phyloP scores from a whole-genome alignment of 2,888 invertebrate genomes.

The Dryomyza anilis region DNA sequence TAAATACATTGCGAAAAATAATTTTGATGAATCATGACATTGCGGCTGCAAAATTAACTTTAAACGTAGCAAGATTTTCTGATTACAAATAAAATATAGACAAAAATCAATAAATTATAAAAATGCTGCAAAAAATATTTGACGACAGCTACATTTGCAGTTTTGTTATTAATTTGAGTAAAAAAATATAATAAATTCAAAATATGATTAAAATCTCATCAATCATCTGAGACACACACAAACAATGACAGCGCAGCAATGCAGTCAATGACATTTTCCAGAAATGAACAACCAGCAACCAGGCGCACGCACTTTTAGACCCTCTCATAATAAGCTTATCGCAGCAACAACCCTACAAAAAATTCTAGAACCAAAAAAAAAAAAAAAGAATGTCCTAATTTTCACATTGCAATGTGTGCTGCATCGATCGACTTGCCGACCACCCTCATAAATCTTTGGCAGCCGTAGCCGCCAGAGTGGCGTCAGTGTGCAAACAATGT shows the following conservation, averaged over 20 bases:
- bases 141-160: too few relatives aligned
- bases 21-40: too few relatives aligned
- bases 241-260: background rate
- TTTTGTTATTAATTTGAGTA: background rate
- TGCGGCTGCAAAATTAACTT: too few relatives aligned
- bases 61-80: too few relatives aligned
- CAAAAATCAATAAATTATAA: too few relatives aligned
- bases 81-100: too few relatives aligned
- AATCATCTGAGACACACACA: background rate
- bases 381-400: background rate
- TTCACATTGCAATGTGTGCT: background rate
- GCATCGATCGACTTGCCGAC: background rate
- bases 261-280: background rate
- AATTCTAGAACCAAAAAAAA: background rate
- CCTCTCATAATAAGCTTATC: background rate
- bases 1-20: too few relatives aligned
- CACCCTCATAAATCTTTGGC: constrained; percentile 53
- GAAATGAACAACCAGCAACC: too few relatives aligned
- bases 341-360: background rate
- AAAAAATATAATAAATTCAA: background rate
- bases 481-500: constrained; percentile 54
- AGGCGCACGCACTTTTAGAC: background rate
- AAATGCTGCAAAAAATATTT: too few relatives aligned
- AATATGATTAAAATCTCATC: background rate
- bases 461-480: constrained; percentile 54